Conservation (phyloP, 1,140 invertebrate genomes). For the Onthophagus taurus region DNA sequence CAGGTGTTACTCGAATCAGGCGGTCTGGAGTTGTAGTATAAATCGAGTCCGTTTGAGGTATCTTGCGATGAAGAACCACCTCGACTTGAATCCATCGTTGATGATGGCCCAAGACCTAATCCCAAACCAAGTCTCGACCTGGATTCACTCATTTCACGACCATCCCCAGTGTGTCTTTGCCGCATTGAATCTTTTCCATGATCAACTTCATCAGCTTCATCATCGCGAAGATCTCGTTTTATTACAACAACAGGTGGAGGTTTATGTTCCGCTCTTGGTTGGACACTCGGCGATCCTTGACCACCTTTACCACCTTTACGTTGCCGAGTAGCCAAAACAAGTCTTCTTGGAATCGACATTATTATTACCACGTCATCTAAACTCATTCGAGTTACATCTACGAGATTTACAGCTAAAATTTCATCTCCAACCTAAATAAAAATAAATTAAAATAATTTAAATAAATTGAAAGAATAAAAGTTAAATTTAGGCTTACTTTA, state of each 20-base stretch:
- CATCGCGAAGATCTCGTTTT: conserved; percentile 82
- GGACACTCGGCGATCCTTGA: conserved; percentile 54
- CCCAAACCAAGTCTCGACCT: conserved; percentile 62
- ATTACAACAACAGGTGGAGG: conserved; percentile 88
- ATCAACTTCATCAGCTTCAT: conserved; percentile 57
- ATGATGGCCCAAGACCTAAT: no score
- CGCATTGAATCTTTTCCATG: conserved; percentile 40
- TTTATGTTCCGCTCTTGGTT: conserved; percentile 67
- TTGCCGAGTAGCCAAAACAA: conserved; percentile 85
- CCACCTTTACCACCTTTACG: conserved; percentile 56
- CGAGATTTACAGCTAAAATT: conserved; percentile 94
- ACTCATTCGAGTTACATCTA: conserved; percentile 95
- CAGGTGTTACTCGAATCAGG: conserved; percentile 28
- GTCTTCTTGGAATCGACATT: conserved; percentile 94
- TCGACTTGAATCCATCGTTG: conserved; percentile 36
- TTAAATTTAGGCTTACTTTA: conserved; percentile 47
- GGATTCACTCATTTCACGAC: conserved; percentile 62
- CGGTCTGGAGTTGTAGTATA: conserved; percentile 71
- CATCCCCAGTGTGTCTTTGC: conserved; percentile 52
- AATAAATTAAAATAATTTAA: conserved; percentile 6
- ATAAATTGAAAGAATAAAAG: no score
- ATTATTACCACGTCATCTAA: conserved; percentile 98
- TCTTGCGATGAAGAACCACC: conserved; percentile 24
- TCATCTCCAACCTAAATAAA: conserved; percentile 84
- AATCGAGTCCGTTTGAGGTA: conserved; percentile 63